A percentile compares a stretch with the other conserved stretches of the same genome.
phyloP scores from a whole-genome alignment of 2,888 invertebrate species.

The Terebella lapidaria region DNA sequence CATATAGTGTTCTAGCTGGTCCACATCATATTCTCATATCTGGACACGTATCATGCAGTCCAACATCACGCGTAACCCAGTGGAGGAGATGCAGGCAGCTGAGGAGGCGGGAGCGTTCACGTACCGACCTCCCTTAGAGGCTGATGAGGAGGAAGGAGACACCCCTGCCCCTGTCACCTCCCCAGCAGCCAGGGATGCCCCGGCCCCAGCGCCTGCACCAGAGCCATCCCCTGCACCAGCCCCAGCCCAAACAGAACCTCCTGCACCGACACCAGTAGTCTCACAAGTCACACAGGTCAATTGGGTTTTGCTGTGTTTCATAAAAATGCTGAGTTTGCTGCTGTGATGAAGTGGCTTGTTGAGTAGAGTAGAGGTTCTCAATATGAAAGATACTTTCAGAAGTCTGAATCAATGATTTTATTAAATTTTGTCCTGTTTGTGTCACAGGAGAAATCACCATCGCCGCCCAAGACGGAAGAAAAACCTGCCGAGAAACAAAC shows the following conservation, averaged over 20 bases:
- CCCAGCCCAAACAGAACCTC: background rate
- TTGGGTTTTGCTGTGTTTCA: no score
- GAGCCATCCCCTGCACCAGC: slow-evolving; percentile 22
- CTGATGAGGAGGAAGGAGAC: slow-evolving; percentile 9
- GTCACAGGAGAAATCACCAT: no score
- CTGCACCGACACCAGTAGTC: no score
- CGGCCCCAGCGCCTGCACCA: background rate
- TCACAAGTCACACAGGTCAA: no score
- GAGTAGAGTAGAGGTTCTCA: no score
- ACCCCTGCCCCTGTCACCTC: slow-evolving; percentile 3
- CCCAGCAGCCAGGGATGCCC: slow-evolving; percentile 1
- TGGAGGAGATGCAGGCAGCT: slow-evolving; percentile 67
- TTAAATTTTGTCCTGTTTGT: no score
- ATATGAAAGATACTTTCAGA: no score
- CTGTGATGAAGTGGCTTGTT: no score
- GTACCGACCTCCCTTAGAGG: slow-evolving; percentile 34
- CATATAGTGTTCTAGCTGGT: background rate
- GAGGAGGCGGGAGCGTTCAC: slow-evolving; percentile 59
- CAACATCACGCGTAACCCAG: slow-evolving; percentile 63
- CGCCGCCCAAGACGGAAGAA: background rate
- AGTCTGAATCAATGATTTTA: no score
- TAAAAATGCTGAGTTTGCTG: no score
- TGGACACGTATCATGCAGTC: slow-evolving; percentile 33
- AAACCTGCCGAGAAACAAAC: background rate
- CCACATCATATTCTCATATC: no score